Conservation (phyloP, 2,113 vertebrate species). For the Clupea harengus region DNA sequence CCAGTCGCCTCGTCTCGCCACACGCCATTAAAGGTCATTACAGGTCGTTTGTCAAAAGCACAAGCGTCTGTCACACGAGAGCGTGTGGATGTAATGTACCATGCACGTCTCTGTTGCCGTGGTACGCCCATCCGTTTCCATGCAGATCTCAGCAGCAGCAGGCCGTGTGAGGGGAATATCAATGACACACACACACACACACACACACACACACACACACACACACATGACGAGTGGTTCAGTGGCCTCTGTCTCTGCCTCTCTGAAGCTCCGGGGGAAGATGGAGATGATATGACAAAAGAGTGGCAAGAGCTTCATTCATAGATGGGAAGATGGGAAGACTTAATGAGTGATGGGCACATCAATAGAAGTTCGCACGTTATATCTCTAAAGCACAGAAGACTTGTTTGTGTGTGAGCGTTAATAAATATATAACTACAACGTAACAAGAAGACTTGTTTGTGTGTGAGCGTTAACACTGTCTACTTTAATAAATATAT, state of each 20-base stretch:
- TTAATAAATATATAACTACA: no score
- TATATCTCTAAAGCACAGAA: neutral
- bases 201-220: no score
- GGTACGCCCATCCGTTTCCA: neutral
- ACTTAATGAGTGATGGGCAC: neutral
- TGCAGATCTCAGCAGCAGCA: neutral
- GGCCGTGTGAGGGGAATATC: conserved; percentile 23
- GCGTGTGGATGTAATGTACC: conserved; percentile 10
- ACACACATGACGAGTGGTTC: neutral
- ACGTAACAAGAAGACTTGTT: neutral
- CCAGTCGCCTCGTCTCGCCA: neutral
- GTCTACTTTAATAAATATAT: no score
- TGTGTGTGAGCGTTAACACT: neutral
- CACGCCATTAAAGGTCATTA: conserved; percentile 40
- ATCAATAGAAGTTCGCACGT: neutral
- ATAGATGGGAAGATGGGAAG: neutral
- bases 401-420: neutral
- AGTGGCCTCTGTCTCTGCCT: neutral
- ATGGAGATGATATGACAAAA: neutral
- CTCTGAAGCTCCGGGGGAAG: neutral
- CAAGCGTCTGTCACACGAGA: conserved; percentile 30
- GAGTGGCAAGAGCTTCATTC: neutral
- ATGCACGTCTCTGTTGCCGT: neutral
- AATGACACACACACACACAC: neutral
- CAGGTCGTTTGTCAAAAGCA: conserved; percentile 32